A percentile compares a stretch with the other conserved stretches of the same genome.
These are phyloP conservation scores for Glareola pratincola DNA, from an alignment of 2,113 vertebrate genomes.

Conservation along the genomic window DNA sequence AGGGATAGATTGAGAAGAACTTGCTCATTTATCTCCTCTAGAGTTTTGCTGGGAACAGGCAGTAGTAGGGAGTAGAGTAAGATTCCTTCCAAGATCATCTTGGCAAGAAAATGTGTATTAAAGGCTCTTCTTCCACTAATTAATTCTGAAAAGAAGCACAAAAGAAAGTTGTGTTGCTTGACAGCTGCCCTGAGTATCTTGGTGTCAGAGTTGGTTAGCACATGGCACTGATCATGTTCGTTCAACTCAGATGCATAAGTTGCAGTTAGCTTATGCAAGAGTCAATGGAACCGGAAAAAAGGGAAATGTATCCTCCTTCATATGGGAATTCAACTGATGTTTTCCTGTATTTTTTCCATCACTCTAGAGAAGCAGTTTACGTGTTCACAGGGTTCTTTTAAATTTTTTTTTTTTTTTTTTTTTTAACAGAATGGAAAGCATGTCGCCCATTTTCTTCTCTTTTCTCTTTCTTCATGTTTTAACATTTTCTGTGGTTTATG, in stretches of 20 bases:
- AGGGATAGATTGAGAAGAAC: not conserved
- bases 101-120: conserved; percentile 33
- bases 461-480: not conserved
- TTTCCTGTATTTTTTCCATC: not conserved
- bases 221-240: conserved; percentile 46
- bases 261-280: not conserved
- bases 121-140: conserved; percentile 55
- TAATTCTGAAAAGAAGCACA: conserved; percentile 57
- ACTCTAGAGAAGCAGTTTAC: not conserved
- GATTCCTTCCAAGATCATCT: conserved; percentile 54
- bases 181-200: conserved; percentile 61
- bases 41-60: conserved; percentile 6
- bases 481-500: not conserved
- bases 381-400: not conserved
- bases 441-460: not conserved
- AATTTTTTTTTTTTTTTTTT: not conserved
- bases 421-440: not conserved
- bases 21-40: not conserved
- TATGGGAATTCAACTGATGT: not conserved
- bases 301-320: not conserved
- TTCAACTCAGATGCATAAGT: conserved; percentile 25
- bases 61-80: not conserved
- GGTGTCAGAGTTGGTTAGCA: conserved; percentile 53
- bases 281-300: not conserved
- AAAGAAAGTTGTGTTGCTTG: conserved; percentile 52